Base-by-base conservation (phyloP, 2,797 vertebrate genomes). In the Helostoma temminkii region DNA sequence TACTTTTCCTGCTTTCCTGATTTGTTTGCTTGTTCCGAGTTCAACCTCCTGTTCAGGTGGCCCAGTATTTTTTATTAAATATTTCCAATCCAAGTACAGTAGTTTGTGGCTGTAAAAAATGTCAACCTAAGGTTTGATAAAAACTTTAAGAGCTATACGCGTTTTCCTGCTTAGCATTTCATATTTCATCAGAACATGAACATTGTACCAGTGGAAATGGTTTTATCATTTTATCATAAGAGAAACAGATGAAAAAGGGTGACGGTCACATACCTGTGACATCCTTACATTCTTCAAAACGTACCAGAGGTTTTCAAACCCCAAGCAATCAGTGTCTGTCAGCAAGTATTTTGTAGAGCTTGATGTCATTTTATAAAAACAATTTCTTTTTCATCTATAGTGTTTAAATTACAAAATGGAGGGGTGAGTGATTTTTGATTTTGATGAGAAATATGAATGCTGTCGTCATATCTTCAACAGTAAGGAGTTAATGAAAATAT, bases 311-410 rank as follows among this genome's bases (percentile, higher is more conserved):
- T 18, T 37, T 54, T 37, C 15, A 26, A 25, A 19, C 14, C 9
- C 42, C 21, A 3, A 42, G 25, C 25, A 6, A 34, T 39, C 14
- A 30, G 5, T 43, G n/a, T 11, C 16, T 32, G 21, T 53, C 12
- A 16, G 34, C 3, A 37, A 58, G 42, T 28, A 5, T 70, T 78
- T 76, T 67, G 15, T 63, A 48, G 58, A 65, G 50, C 22, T 60
- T 75, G 71, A 78, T 81, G 74, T 78, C 71, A 75, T 53, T 73
- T 78, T 75, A 37, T 66, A 75, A 24, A 36, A 7, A 7, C 7
- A 3, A 5, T 24, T 41, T 42, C 5, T 0, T 25, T 62, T 71
- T 50, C 3, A 15, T 22, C 5, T 25, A 18, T 41, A 21, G n/a
- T 24, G 32, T 54, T 45, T 66, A 11, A 18, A 7, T 50, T 6